phyloP scores from a whole-genome alignment of 2,113 vertebrate species.

The Pandion haliaetus region DNA sequence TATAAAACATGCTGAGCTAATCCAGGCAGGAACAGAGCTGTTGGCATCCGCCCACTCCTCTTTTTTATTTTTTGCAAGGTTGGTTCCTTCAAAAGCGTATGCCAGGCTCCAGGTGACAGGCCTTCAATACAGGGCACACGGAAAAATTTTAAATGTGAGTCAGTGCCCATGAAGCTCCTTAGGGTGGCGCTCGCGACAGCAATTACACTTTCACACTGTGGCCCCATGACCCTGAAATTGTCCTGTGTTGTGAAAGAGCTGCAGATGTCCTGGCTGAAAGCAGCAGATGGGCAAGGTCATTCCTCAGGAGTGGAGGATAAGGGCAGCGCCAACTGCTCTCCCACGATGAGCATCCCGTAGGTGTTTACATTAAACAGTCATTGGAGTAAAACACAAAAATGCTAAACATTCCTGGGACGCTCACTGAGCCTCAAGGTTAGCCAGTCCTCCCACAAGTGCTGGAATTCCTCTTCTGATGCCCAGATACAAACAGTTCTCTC shows the following conservation, averaged over 20 bases:
- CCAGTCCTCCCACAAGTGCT: neutral
- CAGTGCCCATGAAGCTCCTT: neutral
- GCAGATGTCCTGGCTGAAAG: neutral
- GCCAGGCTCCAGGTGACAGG: neutral
- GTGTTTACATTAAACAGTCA: neutral
- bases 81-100: neutral
- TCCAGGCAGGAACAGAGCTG: neutral
- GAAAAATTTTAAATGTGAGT: neutral
- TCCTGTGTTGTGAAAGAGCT: neutral
- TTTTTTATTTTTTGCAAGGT: neutral
- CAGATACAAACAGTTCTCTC: neutral
- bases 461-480: neutral
- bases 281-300: neutral
- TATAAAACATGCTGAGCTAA: neutral
- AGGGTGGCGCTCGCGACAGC: neutral
- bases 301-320: neutral
- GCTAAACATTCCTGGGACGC: too few relatives aligned
- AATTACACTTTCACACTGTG: accelerated
- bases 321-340: neutral
- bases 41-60: accelerated
- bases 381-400: neutral
- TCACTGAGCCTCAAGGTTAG: neutral
- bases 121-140: neutral
- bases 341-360: accelerated
- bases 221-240: neutral